A percentile compares a stretch with the other conserved stretches of the same genome.
phyloP scores from a whole-genome alignment of 64 coral and sea anemone genomes.

The Porites lutea region DNA sequence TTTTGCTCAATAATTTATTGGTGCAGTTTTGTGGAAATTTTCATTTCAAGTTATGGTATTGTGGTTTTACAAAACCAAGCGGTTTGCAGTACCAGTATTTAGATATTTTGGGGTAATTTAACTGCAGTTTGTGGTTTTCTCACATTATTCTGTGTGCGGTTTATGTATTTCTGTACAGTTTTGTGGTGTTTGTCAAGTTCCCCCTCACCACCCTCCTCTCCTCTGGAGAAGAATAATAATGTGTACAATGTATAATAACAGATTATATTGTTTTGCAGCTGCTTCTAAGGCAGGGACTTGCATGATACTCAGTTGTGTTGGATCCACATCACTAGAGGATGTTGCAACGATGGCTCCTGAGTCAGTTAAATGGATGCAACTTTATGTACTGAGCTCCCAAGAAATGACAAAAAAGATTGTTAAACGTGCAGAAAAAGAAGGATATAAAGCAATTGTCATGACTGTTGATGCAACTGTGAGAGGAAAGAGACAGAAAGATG shows the following conservation, averaged over 20 bases:
- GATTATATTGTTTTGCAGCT: conserved; percentile 45
- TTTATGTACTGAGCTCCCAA: conserved; percentile 44
- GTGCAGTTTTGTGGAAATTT: no score
- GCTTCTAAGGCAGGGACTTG: conserved; percentile 32
- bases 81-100: no score
- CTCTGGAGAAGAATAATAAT: no score
- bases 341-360: conserved; percentile 42
- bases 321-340: conserved; percentile 70
- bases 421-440: conserved; percentile 57
- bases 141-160: no score
- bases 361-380: conserved; percentile 62
- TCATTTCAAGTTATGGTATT: no score
- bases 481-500: conserved; percentile 47
- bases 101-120: no score
- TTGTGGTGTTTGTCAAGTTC: no score
- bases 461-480: conserved; percentile 55
- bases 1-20: no score
- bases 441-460: conserved; percentile 77
- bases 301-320: conserved; percentile 49
- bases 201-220: no score
- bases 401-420: conserved; percentile 39
- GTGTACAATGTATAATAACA: background rate
- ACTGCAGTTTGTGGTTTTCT: no score
- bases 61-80: no score
- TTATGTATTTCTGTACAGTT: no score